Base-by-base conservation (phyloP, 2,797 vertebrate genomes). In the Cuniculus paca region DNA sequence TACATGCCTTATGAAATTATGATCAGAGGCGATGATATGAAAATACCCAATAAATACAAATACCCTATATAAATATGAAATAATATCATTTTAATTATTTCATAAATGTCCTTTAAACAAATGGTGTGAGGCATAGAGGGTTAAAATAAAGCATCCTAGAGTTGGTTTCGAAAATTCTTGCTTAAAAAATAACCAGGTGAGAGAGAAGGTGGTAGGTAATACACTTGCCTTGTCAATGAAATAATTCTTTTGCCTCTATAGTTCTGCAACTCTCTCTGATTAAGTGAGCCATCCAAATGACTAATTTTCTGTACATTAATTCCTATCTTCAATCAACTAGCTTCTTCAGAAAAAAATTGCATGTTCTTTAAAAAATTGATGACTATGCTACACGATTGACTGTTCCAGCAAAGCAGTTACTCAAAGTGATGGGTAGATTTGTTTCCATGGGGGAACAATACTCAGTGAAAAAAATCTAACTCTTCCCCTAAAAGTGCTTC, bases 271-370 rank as follows among this genome's bases (percentile, higher is more conserved):
- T 93, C 28, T 90, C 11, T 72, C 22, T 79, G 45, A 61, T 50
- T 81, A 70, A 88, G 50, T 85, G 75, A 78, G 34, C 48, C 54
- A 74, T 91, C n/a, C 74, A 93, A 54, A 65, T 61, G 61, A 83
- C 22, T 68, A 48, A 80, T 88, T 89, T 94, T 91, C 16, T 82
- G 13, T 68, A 39, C 75, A 70, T 86, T 88, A 78, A 89, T 72
- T 78, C 31, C 50, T 26, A 78, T 86, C 20, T 84, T 80, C 31
- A 84, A 7, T 79, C 87, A 95, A 89, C 26, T 82, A 78, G 48
- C 24, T 77, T 94, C 65, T 94, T 95, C 50, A 83, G 58, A 83
- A 70, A 78, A 78, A 94, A 87, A 77, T 82, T 78, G 28, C 16
- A 84, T 48, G 6, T 74, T 39, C n/a, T 94, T 80, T 87, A 45